Percentiles rank a stretch among this genome's conserved stretches.
These are phyloP conservation scores for Steatornis caripensis DNA, from an alignment of 2,113 vertebrate genomes.

Conservation along the genomic window DNA sequence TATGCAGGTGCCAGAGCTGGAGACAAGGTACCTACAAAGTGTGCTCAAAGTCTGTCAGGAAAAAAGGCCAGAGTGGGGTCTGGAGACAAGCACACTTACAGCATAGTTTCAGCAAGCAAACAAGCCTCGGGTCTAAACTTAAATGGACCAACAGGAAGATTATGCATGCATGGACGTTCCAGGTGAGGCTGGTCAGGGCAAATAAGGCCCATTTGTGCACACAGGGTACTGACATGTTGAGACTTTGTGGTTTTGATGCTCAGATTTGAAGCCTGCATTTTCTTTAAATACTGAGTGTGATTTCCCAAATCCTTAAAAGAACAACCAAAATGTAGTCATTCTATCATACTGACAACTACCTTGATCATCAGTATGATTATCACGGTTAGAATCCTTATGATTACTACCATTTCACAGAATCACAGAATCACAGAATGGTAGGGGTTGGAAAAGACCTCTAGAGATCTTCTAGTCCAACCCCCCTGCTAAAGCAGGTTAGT, in stretches of 20 bases:
- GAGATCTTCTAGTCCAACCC: too few relatives aligned
- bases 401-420: background rate
- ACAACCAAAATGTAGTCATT: background rate
- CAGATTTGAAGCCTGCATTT: background rate
- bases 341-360: background rate
- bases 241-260: background rate
- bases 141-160: background rate
- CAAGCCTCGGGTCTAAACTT: background rate
- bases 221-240: background rate
- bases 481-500: too few relatives aligned
- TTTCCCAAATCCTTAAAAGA: background rate
- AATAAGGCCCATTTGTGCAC: background rate
- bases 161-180: background rate
- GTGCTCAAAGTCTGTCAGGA: background rate
- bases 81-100: background rate
- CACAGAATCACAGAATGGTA: too few relatives aligned
- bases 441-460: too few relatives aligned
- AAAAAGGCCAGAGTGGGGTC: background rate
- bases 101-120: background rate
- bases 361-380: background rate
- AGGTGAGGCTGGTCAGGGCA: fast-evolving
- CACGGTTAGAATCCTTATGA: fast-evolving
- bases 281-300: background rate
- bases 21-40: background rate
- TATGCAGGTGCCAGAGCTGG: background rate